These are phyloP conservation scores for Eidolon helvum DNA, from an alignment of 2,113 vertebrate genomes.

Conservation along the genomic window DNA sequence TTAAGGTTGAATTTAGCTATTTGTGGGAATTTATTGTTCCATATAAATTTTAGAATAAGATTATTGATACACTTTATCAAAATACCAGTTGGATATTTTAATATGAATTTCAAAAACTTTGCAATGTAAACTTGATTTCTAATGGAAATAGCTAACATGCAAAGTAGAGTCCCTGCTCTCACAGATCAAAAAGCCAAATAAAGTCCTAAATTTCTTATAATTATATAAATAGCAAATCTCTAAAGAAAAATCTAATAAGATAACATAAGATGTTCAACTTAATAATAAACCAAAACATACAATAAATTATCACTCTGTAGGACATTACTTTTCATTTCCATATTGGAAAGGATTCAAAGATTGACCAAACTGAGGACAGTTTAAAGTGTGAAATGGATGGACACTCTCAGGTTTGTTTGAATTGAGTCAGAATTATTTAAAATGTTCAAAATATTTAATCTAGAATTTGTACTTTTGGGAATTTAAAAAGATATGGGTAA, in stretches of 20 bases:
- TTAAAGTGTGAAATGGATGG: background rate
- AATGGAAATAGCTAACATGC: background rate
- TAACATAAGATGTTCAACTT: background rate
- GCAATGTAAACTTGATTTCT: background rate
- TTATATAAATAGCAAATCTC: background rate
- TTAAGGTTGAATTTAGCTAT: background rate
- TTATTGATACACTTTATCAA: background rate
- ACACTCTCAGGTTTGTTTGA: background rate
- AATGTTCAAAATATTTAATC: background rate
- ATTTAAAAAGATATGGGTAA: background rate
- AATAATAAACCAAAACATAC: background rate
- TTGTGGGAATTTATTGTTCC: background rate
- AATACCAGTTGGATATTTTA: background rate
- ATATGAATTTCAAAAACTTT: background rate
- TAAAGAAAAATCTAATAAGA: background rate
- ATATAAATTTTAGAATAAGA: background rate
- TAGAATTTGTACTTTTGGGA: background rate
- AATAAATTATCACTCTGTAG: background rate
- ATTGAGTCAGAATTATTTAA: background rate
- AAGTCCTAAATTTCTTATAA: background rate
- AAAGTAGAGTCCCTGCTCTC: background rate
- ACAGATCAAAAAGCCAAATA: background rate
- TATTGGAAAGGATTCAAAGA: background rate
- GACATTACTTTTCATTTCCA: background rate
- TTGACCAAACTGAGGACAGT: background rate